Percentiles rank a stretch among this genome's conserved stretches.
These are phyloP conservation scores for Bombycilla garrulus DNA, from an alignment of 2,113 vertebrate species.

Conservation along the genomic window DNA sequence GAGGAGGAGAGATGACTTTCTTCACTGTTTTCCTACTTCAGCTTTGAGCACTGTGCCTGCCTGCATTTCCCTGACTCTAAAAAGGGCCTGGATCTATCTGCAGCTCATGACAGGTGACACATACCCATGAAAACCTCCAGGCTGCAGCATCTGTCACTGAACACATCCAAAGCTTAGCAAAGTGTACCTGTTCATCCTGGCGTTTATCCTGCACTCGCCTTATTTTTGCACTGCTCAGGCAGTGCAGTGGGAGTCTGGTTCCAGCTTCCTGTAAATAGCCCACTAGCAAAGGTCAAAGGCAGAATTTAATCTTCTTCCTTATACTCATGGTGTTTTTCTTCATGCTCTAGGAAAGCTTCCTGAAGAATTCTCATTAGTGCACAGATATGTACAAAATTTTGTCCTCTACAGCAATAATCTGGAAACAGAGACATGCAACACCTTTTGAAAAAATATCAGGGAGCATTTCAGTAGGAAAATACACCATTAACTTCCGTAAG, in stretches of 20 bases:
- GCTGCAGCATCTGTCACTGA: conserved; percentile 1
- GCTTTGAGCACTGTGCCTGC: neutral
- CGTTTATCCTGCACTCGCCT: neutral
- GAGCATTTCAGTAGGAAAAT: neutral
- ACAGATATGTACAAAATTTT: neutral
- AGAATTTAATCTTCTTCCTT: neutral
- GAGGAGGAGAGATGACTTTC: neutral
- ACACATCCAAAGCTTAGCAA: neutral
- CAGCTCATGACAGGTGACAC: conserved; percentile 25
- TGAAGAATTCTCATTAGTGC: neutral
- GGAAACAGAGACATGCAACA: neutral
- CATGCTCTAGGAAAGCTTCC: neutral
- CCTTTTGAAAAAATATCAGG: neutral
- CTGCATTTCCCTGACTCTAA: neutral
- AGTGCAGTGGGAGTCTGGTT: neutral
- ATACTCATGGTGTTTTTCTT: neutral
- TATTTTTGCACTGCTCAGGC: neutral
- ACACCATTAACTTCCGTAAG: neutral
- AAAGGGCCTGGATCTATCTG: conserved; percentile 8
- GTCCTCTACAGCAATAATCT: neutral
- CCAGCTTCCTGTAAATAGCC: neutral
- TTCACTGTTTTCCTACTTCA: neutral
- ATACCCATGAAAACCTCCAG: conserved; percentile 10
- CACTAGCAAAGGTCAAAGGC: neutral
- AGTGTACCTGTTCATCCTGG: conserved; percentile 21